phyloP scores from a whole-genome alignment of 2,888 invertebrate species.

The Ectobius pallidus region DNA sequence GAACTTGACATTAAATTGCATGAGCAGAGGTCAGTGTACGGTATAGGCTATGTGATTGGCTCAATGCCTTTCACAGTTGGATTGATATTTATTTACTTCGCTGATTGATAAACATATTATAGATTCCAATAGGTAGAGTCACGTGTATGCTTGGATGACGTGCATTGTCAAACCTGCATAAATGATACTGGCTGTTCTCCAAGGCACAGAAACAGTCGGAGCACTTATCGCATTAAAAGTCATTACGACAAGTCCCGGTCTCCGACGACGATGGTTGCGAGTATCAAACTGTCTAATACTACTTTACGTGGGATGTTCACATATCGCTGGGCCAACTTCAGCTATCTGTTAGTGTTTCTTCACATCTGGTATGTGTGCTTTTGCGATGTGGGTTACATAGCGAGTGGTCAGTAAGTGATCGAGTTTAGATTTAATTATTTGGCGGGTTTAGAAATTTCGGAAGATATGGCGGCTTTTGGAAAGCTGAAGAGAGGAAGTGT shows the following conservation, averaged over 20 bases:
- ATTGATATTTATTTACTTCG: too few relatives aligned
- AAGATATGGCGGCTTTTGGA: constrained; percentile 34
- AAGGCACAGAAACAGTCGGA: constrained; percentile 1
- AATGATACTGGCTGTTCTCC: not conserved
- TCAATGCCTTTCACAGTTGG: too few relatives aligned
- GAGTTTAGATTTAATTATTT: too few relatives aligned
- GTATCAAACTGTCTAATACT: not conserved
- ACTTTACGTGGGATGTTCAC: not conserved
- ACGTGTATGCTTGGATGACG: too few relatives aligned
- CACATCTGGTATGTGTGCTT: not conserved
- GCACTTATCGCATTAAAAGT: constrained; percentile 26
- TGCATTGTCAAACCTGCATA: not conserved
- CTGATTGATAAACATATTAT: too few relatives aligned
- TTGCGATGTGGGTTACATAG: too few relatives aligned
- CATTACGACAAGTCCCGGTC: too few relatives aligned
- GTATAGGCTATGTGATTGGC: too few relatives aligned
- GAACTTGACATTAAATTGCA: too few relatives aligned
- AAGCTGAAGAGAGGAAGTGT: constrained; percentile 58
- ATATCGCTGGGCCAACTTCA: not conserved
- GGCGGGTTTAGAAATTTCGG: not conserved
- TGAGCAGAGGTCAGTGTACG: too few relatives aligned
- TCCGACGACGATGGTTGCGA: not conserved
- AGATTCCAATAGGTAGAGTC: too few relatives aligned
- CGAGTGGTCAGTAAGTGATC: too few relatives aligned
- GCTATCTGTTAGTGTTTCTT: not conserved